Evolutionary conservation across 37 sponge, comb jelly and placozoan genomes (phyloP).

Genomic region (Ianthella basta): DNA sequence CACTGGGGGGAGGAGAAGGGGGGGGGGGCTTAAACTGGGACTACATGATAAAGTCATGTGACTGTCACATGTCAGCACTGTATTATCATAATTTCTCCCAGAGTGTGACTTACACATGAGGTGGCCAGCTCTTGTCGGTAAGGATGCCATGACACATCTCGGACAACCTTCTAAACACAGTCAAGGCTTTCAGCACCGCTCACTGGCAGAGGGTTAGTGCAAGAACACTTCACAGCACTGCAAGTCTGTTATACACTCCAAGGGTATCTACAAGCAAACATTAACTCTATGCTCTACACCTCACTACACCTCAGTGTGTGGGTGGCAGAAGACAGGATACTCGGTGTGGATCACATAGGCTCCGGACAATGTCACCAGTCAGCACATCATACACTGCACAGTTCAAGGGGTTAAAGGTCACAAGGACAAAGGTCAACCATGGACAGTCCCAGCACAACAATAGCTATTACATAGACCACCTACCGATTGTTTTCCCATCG

Average conservation of each 20-base stretch:
- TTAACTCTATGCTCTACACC: no score
- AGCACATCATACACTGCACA: slow-evolving; percentile 80
- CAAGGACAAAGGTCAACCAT: neutral
- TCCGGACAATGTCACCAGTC: slow-evolving; percentile 68
- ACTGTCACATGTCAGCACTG: neutral
- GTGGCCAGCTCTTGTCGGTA: slow-evolving; percentile 55
- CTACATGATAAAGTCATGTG: neutral
- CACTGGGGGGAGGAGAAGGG: slow-evolving; percentile 35
- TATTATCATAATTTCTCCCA: no score
- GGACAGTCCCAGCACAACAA: neutral
- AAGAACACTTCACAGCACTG: slow-evolving; percentile 28
- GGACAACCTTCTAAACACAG: slow-evolving; percentile 20
- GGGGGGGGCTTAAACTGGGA: neutral
- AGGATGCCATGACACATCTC: slow-evolving; percentile 92
- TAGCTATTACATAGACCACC: neutral
- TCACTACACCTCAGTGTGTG: neutral
- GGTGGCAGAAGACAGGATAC: slow-evolving; percentile 22
- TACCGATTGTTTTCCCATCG: slow-evolving; percentile 62
- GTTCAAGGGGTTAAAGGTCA: neutral
- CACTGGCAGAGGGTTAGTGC: slow-evolving; percentile 30
- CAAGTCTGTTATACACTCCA: neutral
- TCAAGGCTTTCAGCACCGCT: neutral
- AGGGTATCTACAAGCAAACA: neutral
- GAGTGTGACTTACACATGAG: slow-evolving; percentile 42
- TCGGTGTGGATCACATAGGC: slow-evolving; percentile 18